A percentile compares a stretch with the other conserved stretches of the same genome.
Conservation (phyloP, 2,888 invertebrate genomes). For the Cantharis rustica region DNA sequence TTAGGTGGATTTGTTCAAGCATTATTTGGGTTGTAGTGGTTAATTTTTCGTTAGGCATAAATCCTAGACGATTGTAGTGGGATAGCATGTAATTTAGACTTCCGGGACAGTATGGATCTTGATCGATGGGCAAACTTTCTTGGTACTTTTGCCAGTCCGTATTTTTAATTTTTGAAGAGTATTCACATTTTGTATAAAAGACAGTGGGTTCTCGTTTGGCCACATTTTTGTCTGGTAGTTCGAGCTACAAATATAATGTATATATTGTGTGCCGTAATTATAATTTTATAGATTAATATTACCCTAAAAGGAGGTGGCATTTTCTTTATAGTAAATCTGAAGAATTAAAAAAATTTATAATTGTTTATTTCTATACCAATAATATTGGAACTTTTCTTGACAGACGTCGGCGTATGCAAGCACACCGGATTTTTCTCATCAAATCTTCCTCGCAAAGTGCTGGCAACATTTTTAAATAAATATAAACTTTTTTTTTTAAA, state of each 20-base stretch:
- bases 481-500: too few relatives aligned
- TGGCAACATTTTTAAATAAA: too few relatives aligned
- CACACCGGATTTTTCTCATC: too few relatives aligned
- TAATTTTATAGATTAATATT: not conserved
- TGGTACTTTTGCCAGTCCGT: slow-evolving; percentile 57
- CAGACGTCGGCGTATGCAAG: too few relatives aligned
- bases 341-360: too few relatives aligned
- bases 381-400: too few relatives aligned
- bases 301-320: not conserved
- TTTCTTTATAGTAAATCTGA: not conserved
- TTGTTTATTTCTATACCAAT: too few relatives aligned
- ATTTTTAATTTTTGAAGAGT: slow-evolving; percentile 55
- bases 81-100: slow-evolving; percentile 57
- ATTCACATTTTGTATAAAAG: slow-evolving; percentile 51
- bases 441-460: too few relatives aligned
- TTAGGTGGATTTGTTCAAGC: slow-evolving; percentile 57
- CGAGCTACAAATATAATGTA: slow-evolving; percentile 25
- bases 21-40: slow-evolving; percentile 59
- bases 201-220: slow-evolving; percentile 7
- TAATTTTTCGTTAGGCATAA: slow-evolving; percentile 49
- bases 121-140: slow-evolving; percentile 58
- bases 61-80: slow-evolving; percentile 58
- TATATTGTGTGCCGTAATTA: not conserved
- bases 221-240: slow-evolving; percentile 18
- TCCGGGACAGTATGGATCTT: slow-evolving; percentile 58